These are phyloP conservation scores for Pristionchus arcanus DNA, from an alignment of 2,888 invertebrate genomes.

Conservation along the genomic window DNA sequence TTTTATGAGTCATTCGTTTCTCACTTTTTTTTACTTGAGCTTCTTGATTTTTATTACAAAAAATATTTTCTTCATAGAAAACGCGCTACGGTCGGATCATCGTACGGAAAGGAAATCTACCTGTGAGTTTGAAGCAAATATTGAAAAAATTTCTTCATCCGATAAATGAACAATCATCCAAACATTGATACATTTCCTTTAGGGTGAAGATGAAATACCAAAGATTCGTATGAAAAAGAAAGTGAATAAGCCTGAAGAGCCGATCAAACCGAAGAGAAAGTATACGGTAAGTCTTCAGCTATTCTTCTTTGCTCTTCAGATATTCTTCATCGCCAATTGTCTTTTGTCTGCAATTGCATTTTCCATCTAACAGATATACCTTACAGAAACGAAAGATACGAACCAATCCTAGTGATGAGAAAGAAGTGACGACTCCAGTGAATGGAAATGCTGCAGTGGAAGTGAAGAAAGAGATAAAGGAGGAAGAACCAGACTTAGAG, in stretches of 20 bases:
- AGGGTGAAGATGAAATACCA: background rate
- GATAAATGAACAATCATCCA: background rate
- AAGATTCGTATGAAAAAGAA: background rate
- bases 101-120: constrained; percentile 13
- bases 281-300: constrained; percentile 2
- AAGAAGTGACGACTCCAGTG: background rate
- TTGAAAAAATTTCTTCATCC: background rate
- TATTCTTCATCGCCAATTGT: background rate
- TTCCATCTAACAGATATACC: background rate
- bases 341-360: background rate
- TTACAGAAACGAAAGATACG: background rate
- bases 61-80: background rate
- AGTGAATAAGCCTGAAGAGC: background rate
- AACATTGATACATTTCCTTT: background rate
- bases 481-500: background rate
- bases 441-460: background rate
- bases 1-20: background rate
- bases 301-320: background rate
- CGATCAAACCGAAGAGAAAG: background rate
- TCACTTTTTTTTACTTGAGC: background rate
- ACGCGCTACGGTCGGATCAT: constrained; percentile 32
- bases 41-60: background rate
- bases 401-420: background rate
- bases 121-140: background rate
- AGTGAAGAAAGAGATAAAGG: background rate